Conservation (phyloP, 2,888 invertebrate genomes). For the Hypsopygia costalis region DNA sequence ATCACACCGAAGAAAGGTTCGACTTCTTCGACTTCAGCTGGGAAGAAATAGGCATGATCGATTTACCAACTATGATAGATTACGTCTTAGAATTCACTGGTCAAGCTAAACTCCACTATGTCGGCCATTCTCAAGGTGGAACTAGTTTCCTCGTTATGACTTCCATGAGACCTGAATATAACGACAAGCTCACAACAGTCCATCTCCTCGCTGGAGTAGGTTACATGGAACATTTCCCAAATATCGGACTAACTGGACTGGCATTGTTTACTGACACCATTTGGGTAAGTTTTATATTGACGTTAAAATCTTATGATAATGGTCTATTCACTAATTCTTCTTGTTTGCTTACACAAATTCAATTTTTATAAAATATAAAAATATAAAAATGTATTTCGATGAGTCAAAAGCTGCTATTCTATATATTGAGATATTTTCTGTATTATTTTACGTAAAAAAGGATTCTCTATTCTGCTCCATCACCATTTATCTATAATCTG, state of each 20-base stretch:
- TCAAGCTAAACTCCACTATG: slow-evolving; percentile 46
- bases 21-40: slow-evolving; percentile 59
- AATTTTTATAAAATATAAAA: too few relatives aligned
- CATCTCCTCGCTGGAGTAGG: slow-evolving; percentile 59
- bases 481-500: too few relatives aligned
- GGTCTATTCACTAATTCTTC: too few relatives aligned
- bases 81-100: slow-evolving; percentile 42
- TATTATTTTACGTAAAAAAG: too few relatives aligned
- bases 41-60: slow-evolving; percentile 54
- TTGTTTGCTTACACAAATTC: too few relatives aligned
- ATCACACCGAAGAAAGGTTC: slow-evolving; percentile 27
- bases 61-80: slow-evolving; percentile 58
- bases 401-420: too few relatives aligned
- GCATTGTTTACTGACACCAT: slow-evolving; percentile 36
- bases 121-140: slow-evolving; percentile 66
- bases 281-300: slow-evolving; percentile 59
- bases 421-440: too few relatives aligned
- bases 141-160: slow-evolving; percentile 47
- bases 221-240: slow-evolving; percentile 46
- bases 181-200: slow-evolving; percentile 46
- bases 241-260: slow-evolving; percentile 18
- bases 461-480: too few relatives aligned
- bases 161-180: slow-evolving; percentile 47
- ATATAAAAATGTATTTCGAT: too few relatives aligned
- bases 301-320: too few relatives aligned